Conservation (phyloP, 2,888 invertebrate genomes). For the Caradrina kadenii region DNA sequence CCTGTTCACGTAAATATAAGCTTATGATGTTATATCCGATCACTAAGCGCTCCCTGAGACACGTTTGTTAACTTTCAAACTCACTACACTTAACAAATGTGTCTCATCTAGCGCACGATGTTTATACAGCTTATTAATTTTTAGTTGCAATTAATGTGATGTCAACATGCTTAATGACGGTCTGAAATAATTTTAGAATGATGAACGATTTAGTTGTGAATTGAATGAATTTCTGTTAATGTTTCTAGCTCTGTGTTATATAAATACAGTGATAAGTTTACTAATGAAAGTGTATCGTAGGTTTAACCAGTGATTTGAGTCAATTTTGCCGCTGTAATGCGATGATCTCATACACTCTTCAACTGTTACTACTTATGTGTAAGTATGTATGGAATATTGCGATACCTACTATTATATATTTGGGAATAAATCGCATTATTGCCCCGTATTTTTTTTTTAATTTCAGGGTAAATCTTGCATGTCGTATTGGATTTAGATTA, state of each 20-base stretch:
- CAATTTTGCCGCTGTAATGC: conserved; percentile 83
- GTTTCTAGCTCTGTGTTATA: conserved; percentile 74
- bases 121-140: conserved; percentile 79
- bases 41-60: conserved; percentile 66
- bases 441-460: conserved; percentile 71
- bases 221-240: conserved; percentile 77
- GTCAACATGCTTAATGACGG: conserved; percentile 76
- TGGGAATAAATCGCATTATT: conserved; percentile 74
- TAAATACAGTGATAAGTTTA: conserved; percentile 72
- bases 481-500: conserved; percentile 48
- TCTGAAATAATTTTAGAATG: conserved; percentile 77
- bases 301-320: conserved; percentile 84
- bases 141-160: conserved; percentile 86
- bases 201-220: conserved; percentile 75
- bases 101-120: conserved; percentile 67
- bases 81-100: conserved; percentile 37
- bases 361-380: conserved; percentile 79
- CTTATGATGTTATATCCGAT: conserved; percentile 74
- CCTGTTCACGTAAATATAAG: conserved; percentile 83
- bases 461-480: conserved; percentile 69
- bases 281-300: conserved; percentile 75
- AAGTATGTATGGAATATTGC: conserved; percentile 71
- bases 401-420: conserved; percentile 68
- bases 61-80: conserved; percentile 59
- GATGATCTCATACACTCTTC: conserved; percentile 86